Evolutionary conservation across 2,888 invertebrate species (phyloP).

Genomic region (Trichogramma dendrolimi): DNA sequence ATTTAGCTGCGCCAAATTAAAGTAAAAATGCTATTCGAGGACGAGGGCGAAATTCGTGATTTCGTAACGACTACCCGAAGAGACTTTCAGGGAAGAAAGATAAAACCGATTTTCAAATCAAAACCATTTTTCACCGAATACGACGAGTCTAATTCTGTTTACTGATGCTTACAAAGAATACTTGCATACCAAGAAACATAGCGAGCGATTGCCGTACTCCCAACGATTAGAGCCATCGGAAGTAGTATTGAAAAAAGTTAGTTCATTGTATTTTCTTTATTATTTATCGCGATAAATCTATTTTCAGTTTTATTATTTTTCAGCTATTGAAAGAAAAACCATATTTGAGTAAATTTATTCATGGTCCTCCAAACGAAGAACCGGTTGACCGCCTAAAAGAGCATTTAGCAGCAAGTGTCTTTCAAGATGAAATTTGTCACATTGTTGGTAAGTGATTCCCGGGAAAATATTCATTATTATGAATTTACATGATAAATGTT

Average conservation of each 20-base stretch:
- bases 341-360: slow-evolving; percentile 13
- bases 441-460: too few relatives aligned
- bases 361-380: too few relatives aligned
- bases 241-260: not conserved
- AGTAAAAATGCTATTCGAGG: slow-evolving; percentile 36
- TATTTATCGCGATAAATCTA: slow-evolving; percentile 24
- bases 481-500: too few relatives aligned
- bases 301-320: slow-evolving; percentile 32
- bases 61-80: slow-evolving; percentile 39
- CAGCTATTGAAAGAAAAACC: slow-evolving; percentile 28
- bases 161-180: slow-evolving; percentile 13
- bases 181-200: slow-evolving; percentile 3
- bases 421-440: too few relatives aligned
- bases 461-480: too few relatives aligned
- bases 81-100: slow-evolving; percentile 29
- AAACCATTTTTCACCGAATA: slow-evolving; percentile 6
- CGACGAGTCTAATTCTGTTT: slow-evolving; percentile 12
- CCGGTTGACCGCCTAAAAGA: too few relatives aligned
- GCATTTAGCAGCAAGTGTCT: too few relatives aligned
- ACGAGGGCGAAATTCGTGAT: slow-evolving; percentile 41
- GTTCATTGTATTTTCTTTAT: slow-evolving; percentile 11
- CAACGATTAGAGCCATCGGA: not conserved
- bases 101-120: slow-evolving; percentile 4
- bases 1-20: too few relatives aligned
- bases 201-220: not conserved